Evolutionary conservation across 2,113 vertebrate species (phyloP).

Genomic region (Spilogale gracilis): DNA sequence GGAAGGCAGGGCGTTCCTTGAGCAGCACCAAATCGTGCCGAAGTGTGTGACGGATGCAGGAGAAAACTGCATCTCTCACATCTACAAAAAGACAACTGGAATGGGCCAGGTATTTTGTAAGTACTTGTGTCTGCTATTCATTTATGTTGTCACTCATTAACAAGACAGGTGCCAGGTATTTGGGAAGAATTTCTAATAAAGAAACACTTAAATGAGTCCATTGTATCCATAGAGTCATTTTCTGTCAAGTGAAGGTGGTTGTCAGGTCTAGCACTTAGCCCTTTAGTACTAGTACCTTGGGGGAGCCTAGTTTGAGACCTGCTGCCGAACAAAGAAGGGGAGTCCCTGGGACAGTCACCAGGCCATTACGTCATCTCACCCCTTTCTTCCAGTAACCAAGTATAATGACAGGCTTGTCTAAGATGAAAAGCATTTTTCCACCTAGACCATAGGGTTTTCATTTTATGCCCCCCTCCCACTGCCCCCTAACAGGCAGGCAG

Average conservation of each 20-base stretch:
- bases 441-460: background rate
- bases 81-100: background rate
- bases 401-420: background rate
- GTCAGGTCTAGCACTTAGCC: background rate
- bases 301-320: background rate
- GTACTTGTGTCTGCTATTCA: background rate
- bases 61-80: background rate
- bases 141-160: background rate
- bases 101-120: background rate
- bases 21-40: background rate
- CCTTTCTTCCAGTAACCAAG: background rate
- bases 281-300: background rate
- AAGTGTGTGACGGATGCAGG: background rate
- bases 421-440: background rate
- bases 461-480: background rate
- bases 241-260: background rate
- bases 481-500: background rate
- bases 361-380: background rate
- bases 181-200: background rate
- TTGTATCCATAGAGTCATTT: background rate
- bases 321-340: background rate
- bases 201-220: background rate
- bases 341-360: background rate
- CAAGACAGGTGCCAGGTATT: background rate
- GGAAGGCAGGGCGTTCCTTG: background rate